Evolutionary conservation across 1,140 invertebrate genomes (phyloP), one percentile per base, ranked within the genome.

Genomic region (Trachymyrmex septentrionalis): DNA sequence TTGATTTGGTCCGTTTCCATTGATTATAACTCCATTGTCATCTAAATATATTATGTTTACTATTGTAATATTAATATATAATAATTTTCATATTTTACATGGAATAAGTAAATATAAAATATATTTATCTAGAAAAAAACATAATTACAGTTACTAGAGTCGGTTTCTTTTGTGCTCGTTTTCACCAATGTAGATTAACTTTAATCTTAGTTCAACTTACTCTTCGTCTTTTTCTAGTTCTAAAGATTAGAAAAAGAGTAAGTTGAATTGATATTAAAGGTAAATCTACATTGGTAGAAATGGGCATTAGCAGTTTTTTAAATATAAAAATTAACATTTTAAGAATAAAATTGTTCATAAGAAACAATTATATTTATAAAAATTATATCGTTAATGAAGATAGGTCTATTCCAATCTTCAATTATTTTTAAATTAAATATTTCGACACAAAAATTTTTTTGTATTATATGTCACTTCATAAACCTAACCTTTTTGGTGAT

Each of bases 401-500:
- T 53, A 57, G 24, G 14, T 14, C 10, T 48, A 57, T 71, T 73
- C 63, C 0, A 38, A 48, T 72, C 16, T 27, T 63, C 53, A 61
- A 38, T 27, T 34, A 16, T 77, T 71, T 61, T 38, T 21, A 69
- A n/a, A 72, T 53, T 27, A n/a, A 5, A 16, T 53, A 3, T 57
- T 55, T 38, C 4, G 50, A 73, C 7, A 10, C 55, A 0, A 38
- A 61, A 19, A 57, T 21, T 16, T 50, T 67, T 24, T 21, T 48
- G n/a, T 30, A 38, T 7, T 9, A 12, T 14, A 30, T 69, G n/a
- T 38, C 4, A 80, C 21, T 55, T 34, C 9, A 19, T 3, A 63
- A 30, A 57, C 38, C 90, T 88, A 89, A 92, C 91, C 88, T 91
- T 85, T 38, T 64, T 57, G 1, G 10, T 57, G 48, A 5, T 87